phyloP scores from a whole-genome alignment of 92 coral and sea anemone genomes.

The Phenganax marumi region DNA sequence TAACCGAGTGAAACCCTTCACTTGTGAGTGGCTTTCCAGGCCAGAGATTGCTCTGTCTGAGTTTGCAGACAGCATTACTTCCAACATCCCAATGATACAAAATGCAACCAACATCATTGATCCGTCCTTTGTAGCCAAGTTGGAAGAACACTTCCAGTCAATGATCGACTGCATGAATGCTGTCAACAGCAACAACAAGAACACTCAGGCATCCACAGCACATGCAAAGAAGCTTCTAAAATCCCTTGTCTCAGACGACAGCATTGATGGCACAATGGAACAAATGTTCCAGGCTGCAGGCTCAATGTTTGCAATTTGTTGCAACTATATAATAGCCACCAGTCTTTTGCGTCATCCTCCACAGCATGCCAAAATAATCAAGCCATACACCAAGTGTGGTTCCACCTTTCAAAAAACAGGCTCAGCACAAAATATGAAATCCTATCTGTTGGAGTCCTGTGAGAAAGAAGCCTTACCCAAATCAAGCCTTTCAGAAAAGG shows the following conservation, averaged over 20 bases:
- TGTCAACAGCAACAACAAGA: not conserved
- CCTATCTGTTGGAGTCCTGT: too few species aligned
- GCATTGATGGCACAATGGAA: constrained; percentile 29
- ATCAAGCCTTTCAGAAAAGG: not conserved
- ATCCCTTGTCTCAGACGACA: not conserved
- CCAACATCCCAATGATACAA: not conserved
- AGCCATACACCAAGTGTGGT: not conserved
- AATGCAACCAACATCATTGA: not conserved
- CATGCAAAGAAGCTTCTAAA: not conserved
- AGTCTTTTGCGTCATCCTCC: not conserved
- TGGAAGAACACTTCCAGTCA: not conserved
- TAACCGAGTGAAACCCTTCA: too few species aligned
- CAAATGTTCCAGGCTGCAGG: not conserved
- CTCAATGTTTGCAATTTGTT: not conserved
- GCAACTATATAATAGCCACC: not conserved
- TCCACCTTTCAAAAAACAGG: too few species aligned
- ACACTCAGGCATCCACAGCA: not conserved
- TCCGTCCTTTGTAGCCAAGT: not conserved
- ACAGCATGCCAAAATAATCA: not conserved
- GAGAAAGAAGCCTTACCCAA: too few species aligned
- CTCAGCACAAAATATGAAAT: too few species aligned
- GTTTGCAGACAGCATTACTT: constrained; percentile 5
- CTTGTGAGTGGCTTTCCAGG: constrained; percentile 33
- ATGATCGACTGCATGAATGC: constrained; percentile 7
- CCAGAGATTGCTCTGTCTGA: constrained; percentile 32